Evolutionary conservation across 2,113 vertebrate species (phyloP).

Genomic region (Bombycilla garrulus): DNA sequence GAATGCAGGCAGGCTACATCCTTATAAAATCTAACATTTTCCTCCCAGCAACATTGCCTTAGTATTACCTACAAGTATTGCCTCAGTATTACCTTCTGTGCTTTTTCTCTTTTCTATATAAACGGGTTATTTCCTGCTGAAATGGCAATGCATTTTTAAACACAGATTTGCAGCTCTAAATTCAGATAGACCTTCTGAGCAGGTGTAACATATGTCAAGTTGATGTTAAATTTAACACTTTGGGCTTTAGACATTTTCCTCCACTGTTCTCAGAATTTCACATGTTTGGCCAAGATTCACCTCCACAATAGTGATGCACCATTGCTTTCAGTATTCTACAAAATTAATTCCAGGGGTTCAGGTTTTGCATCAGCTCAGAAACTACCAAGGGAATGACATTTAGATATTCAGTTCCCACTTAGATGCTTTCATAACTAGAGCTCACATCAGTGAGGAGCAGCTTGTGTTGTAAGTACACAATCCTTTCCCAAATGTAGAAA

Average conservation of each 20-base stretch:
- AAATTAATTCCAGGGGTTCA: background rate
- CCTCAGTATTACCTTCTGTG: background rate
- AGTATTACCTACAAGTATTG: background rate
- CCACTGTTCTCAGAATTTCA: background rate
- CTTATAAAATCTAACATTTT: background rate
- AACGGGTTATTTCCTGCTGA: background rate
- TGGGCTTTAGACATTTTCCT: background rate
- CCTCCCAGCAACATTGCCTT: background rate
- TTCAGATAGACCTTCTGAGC: background rate
- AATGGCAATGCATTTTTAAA: background rate
- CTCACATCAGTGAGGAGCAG: background rate
- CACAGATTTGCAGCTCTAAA: background rate
- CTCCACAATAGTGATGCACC: background rate
- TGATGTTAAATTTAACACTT: background rate
- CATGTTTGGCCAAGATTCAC: background rate
- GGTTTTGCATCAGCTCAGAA: background rate
- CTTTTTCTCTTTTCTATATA: background rate
- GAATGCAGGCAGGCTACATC: background rate
- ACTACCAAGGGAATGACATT: accelerated
- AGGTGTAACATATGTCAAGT: background rate
- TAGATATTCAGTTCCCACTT: background rate
- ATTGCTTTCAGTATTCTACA: background rate
- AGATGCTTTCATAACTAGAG: background rate
- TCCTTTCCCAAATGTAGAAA: background rate
- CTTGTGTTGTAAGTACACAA: background rate